Conservation (phyloP, 2,113 vertebrate genomes). For the Prionailurus viverrinus region DNA sequence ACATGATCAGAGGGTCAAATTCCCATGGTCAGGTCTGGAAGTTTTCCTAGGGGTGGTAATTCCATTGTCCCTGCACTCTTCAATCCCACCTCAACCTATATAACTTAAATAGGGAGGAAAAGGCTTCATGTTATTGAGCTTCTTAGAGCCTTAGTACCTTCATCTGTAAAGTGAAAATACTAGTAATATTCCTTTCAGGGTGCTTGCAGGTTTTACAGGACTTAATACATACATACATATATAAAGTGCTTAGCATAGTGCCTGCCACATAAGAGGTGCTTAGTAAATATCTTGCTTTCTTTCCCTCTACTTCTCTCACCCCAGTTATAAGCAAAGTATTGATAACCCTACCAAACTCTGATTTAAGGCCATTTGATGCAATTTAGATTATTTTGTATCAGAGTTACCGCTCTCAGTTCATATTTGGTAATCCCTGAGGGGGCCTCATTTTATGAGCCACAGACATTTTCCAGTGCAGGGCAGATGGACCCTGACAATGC, state of each 20-base stretch:
- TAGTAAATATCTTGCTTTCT: constrained; percentile 40
- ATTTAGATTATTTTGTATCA: constrained; percentile 34
- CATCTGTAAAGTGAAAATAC: constrained; percentile 53
- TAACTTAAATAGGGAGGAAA: constrained; percentile 48
- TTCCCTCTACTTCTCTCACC: background rate
- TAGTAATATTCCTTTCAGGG: constrained; percentile 13
- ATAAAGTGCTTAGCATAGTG: constrained; percentile 80
- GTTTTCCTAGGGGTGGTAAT: background rate
- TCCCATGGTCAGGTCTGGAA: constrained; percentile 22
- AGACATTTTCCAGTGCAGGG: constrained; percentile 7
- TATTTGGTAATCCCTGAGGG: constrained; percentile 53
- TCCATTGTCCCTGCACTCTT: background rate
- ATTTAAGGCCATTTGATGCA: constrained; percentile 69
- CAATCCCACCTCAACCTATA: background rate
- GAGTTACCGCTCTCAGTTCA: constrained; percentile 24
- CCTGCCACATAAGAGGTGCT: constrained; percentile 62
- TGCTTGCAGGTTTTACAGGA: background rate
- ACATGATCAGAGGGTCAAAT: background rate
- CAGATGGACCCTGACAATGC: background rate
- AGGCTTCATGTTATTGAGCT: background rate
- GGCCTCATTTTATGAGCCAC: constrained; percentile 41
- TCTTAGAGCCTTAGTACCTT: constrained; percentile 59
- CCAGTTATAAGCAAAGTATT: constrained; percentile 19
- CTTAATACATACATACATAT: background rate
- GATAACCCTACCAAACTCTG: constrained; percentile 54